Evolutionary conservation across 2,888 invertebrate genomes (phyloP).

Genomic region (Stenchaetothrips biformis): DNA sequence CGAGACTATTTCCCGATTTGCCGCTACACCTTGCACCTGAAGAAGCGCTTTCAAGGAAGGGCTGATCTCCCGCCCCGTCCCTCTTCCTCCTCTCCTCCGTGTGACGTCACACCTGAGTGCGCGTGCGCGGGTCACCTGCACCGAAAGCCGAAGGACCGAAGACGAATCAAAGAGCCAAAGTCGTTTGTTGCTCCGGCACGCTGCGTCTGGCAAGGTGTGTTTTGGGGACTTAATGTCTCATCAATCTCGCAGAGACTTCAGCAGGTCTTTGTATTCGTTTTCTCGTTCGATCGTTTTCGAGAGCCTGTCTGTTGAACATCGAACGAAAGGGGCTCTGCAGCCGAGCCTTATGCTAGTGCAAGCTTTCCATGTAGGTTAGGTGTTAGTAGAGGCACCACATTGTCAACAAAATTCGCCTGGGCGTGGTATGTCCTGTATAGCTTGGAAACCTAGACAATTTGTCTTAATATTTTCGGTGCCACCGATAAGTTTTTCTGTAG

Average conservation of each 20-base stretch:
- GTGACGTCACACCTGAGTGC: not conserved
- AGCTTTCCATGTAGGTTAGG: not conserved
- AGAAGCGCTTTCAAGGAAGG: too few species aligned
- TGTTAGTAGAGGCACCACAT: not conserved
- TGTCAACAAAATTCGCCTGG: too few species aligned
- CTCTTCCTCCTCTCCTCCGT: not conserved
- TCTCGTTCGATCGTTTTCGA: not conserved
- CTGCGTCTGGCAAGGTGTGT: not conserved
- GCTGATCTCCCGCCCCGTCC: not conserved
- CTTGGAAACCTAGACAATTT: too few species aligned
- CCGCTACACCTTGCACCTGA: too few species aligned
- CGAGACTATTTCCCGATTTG: too few species aligned
- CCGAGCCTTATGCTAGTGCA: not conserved
- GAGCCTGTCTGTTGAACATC: not conserved
- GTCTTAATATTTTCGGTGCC: too few species aligned
- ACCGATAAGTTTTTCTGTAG: too few species aligned
- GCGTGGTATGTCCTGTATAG: too few species aligned
- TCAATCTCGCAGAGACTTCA: not conserved
- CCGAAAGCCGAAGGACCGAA: not conserved
- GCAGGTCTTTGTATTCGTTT: not conserved
- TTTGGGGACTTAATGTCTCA: not conserved
- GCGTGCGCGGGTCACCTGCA: not conserved
- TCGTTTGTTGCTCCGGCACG: conserved; percentile 19
- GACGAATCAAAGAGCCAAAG: not conserved
- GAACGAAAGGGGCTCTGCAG: not conserved